phyloP scores from a whole-genome alignment of 2,113 vertebrate species.

The Beaufortia kweichowensis region DNA sequence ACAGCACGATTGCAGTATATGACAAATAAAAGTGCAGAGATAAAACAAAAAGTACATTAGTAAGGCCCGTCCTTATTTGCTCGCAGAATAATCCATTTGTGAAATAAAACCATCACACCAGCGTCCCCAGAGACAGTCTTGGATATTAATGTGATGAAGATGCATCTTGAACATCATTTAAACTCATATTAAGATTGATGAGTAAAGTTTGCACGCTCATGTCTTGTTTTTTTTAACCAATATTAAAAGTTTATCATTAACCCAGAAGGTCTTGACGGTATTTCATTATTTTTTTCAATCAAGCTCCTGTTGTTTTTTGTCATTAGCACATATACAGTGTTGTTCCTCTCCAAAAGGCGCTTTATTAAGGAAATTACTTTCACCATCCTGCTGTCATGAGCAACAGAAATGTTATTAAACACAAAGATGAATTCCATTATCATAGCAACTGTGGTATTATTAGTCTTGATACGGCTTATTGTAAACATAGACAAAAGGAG shows the following conservation, averaged over 20 bases:
- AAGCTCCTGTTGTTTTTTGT: conserved; percentile 12
- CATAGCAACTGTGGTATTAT: conserved; percentile 1
- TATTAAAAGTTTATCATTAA: neutral
- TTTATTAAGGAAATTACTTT: conserved; percentile 19
- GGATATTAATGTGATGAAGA: conserved; percentile 20
- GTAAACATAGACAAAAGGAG: neutral
- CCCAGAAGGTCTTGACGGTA: neutral
- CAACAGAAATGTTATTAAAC: neutral
- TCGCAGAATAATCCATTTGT: conserved; percentile 4
- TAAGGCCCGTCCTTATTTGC: neutral
- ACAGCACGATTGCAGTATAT: neutral
- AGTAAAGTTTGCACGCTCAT: neutral
- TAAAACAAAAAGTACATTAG: conserved; percentile 17
- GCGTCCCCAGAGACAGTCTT: neutral
- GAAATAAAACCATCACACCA: conserved; percentile 10
- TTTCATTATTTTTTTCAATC: conserved; percentile 19
- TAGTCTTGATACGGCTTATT: neutral
- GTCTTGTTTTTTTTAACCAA: neutral
- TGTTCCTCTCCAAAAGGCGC: neutral
- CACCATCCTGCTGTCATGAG: conserved; percentile 15
- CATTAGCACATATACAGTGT: conserved; percentile 4
- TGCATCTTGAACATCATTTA: neutral
- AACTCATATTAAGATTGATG: neutral
- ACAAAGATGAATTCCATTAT: conserved; percentile 14
- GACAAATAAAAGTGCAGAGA: neutral